These are phyloP conservation scores for Physocephala rufipes DNA, from an alignment of 2,888 invertebrate species.

Conservation along the genomic window DNA sequence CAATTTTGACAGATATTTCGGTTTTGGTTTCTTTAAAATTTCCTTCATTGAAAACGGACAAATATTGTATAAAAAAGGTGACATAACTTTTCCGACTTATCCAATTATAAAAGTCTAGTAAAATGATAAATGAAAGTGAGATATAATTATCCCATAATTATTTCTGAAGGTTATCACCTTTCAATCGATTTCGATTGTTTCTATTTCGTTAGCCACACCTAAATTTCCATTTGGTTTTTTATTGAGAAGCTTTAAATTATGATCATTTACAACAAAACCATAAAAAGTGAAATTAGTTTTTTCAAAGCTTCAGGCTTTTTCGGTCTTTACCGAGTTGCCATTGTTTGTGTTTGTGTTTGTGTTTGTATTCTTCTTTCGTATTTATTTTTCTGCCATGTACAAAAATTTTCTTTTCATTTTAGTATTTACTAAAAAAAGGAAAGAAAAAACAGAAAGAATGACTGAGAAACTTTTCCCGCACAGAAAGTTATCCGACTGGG, in stretches of 20 bases:
- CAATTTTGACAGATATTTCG: too few relatives aligned
- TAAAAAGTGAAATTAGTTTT: not conserved
- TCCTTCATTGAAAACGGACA: too few relatives aligned
- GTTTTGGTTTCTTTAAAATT: too few relatives aligned
- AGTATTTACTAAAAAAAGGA: not conserved
- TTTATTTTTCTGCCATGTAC: not conserved
- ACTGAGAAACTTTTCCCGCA: conserved; percentile 13
- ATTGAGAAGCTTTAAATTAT: not conserved
- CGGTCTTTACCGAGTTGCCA: not conserved
- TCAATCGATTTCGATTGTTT: too few relatives aligned
- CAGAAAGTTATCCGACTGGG: conserved; percentile 25
- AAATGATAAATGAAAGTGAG: too few relatives aligned
- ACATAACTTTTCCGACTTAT: too few relatives aligned
- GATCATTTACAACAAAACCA: not conserved
- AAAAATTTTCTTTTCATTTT: conserved; percentile 5
- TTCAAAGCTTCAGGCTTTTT: conserved; percentile 2
- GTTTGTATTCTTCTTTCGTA: not conserved
- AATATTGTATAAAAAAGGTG: too few relatives aligned
- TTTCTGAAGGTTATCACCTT: too few relatives aligned
- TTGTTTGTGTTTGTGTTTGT: conserved; percentile 7
- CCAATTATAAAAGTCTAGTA: too few relatives aligned
- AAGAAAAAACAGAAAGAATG: not conserved
- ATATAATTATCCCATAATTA: too few relatives aligned
- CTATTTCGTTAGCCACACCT: too few relatives aligned
- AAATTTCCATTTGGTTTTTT: not conserved